Percentiles rank a stretch among this genome's conserved stretches.
phyloP scores from a whole-genome alignment of 1,140 invertebrate species.

The Ganaspis sp. region DNA sequence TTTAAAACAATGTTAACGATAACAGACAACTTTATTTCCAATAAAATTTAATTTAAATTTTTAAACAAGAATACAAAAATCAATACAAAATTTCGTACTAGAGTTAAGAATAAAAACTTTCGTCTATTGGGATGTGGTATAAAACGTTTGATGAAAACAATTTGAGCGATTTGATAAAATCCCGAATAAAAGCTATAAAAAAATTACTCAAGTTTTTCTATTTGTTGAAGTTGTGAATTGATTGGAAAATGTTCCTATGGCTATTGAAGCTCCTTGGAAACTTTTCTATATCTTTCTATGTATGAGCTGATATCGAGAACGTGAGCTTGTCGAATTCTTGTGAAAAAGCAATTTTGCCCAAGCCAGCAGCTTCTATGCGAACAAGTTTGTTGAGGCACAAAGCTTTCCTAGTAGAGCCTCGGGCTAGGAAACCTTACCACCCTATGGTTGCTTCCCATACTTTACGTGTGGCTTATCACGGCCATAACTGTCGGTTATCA shows the following conservation, averaged over 20 bases:
- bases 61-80: too few species aligned
- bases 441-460: background rate
- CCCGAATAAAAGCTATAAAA: background rate
- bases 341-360: constrained; percentile 45
- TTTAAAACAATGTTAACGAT: too few species aligned
- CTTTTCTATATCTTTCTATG: constrained; percentile 94
- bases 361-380: constrained; percentile 45
- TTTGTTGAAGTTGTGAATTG: background rate
- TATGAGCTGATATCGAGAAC: constrained; percentile 69
- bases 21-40: too few species aligned
- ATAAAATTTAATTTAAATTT: too few species aligned
- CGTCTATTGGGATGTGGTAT: too few species aligned
- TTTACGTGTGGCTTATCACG: constrained; percentile 10
- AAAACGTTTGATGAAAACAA: too few species aligned
- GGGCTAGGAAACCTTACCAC: constrained; percentile 41
- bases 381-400: constrained; percentile 50
- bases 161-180: too few species aligned
- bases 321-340: constrained; percentile 47
- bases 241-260: constrained; percentile 87
- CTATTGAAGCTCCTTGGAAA: constrained; percentile 87
- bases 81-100: too few species aligned
- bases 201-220: background rate
- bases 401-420: constrained; percentile 46
- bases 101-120: too few species aligned
- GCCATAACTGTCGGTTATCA: constrained; percentile 19